Percentiles rank a stretch among this genome's conserved stretches.
Evolutionary conservation across 2,797 vertebrate species (phyloP).

Genomic region (Gallinago nigripennis): DNA sequence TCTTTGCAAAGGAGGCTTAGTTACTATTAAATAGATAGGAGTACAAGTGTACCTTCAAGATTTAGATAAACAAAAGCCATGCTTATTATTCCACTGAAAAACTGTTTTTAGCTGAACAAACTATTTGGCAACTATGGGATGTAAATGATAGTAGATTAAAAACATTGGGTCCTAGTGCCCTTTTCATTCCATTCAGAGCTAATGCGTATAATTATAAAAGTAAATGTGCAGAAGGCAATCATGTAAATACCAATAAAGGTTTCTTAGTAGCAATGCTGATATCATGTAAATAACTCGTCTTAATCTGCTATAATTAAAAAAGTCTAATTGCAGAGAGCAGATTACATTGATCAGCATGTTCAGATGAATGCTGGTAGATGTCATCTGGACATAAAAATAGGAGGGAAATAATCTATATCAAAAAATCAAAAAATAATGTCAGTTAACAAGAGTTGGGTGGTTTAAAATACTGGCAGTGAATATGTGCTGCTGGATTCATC

Average conservation of each 20-base stretch:
- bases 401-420: neutral
- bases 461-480: neutral
- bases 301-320: slow-evolving; percentile 49
- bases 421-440: neutral
- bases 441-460: neutral
- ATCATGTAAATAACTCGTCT: slow-evolving; percentile 35
- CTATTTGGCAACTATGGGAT: neutral
- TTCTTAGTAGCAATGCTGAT: slow-evolving; percentile 34
- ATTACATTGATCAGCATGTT: neutral
- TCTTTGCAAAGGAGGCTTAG: neutral
- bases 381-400: slow-evolving; percentile 11
- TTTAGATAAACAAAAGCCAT: neutral
- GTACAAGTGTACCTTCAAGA: neutral
- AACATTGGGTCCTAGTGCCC: neutral
- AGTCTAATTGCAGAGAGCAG: neutral
- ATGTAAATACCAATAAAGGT: slow-evolving; percentile 43
- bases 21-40: neutral
- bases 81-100: neutral
- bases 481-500: neutral
- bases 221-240: slow-evolving; percentile 42
- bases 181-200: slow-evolving; percentile 24
- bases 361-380: neutral
- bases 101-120: neutral
- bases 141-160: neutral
- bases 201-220: neutral